phyloP scores from a whole-genome alignment of 1,140 invertebrate genomes.

The honey bee (Apis mellifera) region DNA sequence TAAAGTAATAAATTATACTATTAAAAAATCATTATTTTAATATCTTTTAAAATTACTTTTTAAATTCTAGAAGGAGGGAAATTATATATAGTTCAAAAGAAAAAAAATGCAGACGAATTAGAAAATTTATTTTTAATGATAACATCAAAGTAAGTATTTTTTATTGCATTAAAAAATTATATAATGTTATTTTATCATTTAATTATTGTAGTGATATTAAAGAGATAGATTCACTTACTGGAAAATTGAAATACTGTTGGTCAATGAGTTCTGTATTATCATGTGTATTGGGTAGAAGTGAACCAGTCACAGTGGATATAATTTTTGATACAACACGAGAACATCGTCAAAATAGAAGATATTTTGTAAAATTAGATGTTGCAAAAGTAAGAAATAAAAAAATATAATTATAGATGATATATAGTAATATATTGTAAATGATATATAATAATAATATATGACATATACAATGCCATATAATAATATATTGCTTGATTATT shows the following conservation, averaged over 20 bases:
- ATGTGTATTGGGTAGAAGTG: conserved; percentile 79
- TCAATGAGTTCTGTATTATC: conserved; percentile 82
- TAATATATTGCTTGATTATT: neutral
- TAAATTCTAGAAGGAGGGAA: conserved; percentile 71
- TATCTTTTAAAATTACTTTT: neutral
- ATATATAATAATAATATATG: too few species aligned
- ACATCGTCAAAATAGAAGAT: conserved; percentile 82
- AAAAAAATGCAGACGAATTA: conserved; percentile 67
- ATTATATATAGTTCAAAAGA: conserved; percentile 74
- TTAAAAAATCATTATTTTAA: conserved; percentile 14
- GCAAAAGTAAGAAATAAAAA: conserved; percentile 77
- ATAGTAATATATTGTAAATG: neutral
- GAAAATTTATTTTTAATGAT: conserved; percentile 78
- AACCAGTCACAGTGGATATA: conserved; percentile 82
- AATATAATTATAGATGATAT: conserved; percentile 22
- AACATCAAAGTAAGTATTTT: conserved; percentile 70
- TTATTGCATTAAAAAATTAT: neutral
- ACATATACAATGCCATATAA: neutral
- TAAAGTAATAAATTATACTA: conserved; percentile 1
- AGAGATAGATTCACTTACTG: conserved; percentile 79
- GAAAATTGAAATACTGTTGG: conserved; percentile 83
- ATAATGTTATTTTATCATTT: conserved; percentile 21
- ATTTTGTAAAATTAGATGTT: conserved; percentile 82
- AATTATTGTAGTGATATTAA: conserved; percentile 73
- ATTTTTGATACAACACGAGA: conserved; percentile 84